Evolutionary conservation across 2,113 vertebrate species (phyloP).

Genomic region (Hystrix cristata): DNA sequence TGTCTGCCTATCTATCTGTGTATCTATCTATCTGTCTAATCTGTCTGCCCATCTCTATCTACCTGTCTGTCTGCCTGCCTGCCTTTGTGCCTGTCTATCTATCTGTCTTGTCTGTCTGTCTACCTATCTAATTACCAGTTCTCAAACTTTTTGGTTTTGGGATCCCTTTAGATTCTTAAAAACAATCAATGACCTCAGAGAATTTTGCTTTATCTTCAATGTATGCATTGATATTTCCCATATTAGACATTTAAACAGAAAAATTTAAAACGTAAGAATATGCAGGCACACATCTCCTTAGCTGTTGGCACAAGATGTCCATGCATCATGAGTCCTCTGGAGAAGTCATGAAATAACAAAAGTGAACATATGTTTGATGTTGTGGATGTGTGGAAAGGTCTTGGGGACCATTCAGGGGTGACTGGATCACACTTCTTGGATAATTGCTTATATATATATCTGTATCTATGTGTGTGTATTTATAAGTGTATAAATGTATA

Average conservation of each 20-base stretch:
- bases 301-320: background rate
- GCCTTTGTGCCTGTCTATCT: background rate
- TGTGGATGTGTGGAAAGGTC: background rate
- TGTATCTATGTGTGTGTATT: background rate
- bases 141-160: background rate
- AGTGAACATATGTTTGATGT: background rate
- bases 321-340: background rate
- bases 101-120: background rate
- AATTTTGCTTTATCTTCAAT: background rate
- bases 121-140: background rate
- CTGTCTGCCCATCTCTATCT: too few relatives aligned
- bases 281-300: background rate
- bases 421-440: background rate
- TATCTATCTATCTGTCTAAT: background rate
- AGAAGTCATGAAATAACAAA: background rate
- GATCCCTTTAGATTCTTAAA: background rate
- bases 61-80: background rate
- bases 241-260: conserved; percentile 7
- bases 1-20: too few relatives aligned
- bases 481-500: background rate
- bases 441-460: background rate
- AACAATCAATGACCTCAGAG: background rate
- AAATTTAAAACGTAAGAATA: background rate
- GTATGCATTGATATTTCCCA: background rate
- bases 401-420: background rate